Evolutionary conservation across 2,797 vertebrate species (phyloP).

Genomic region (Macropus fuliginosus): DNA sequence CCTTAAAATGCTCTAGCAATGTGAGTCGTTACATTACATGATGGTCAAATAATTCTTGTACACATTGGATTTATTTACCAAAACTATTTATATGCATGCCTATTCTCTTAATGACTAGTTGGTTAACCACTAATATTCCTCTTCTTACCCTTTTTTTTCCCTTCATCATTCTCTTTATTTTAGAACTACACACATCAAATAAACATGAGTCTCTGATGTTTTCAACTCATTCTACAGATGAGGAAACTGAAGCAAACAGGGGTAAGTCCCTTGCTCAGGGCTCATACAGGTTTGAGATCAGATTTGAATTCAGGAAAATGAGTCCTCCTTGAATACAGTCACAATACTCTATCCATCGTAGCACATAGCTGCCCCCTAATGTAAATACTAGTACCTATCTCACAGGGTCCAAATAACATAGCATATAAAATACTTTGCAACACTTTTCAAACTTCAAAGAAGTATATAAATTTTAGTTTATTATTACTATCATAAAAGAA

Average conservation of each 20-base stretch:
- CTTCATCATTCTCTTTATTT: not conserved
- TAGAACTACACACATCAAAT: not conserved
- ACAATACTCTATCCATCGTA: not conserved
- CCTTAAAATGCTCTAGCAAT: not conserved
- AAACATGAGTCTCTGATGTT: not conserved
- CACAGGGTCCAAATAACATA: too few relatives aligned
- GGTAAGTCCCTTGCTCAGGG: not conserved
- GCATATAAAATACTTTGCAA: not conserved
- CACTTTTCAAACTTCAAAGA: not conserved
- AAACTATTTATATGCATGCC: not conserved
- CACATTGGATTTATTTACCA: not conserved
- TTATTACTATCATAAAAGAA: too few relatives aligned
- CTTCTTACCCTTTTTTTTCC: not conserved
- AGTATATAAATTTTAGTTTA: too few relatives aligned
- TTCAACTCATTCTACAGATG: not conserved
- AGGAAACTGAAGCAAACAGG: not conserved
- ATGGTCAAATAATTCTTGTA: conserved; percentile 38
- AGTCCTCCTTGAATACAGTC: not conserved
- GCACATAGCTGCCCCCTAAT: not conserved
- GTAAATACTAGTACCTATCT: too few relatives aligned
- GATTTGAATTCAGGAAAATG: not conserved
- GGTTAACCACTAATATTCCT: not conserved
- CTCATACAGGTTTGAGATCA: not conserved
- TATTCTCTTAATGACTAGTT: not conserved
- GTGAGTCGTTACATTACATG: conserved; percentile 57